phyloP scores from a whole-genome alignment of 2,888 invertebrate genomes.

The Keiferia lycopersicella region DNA sequence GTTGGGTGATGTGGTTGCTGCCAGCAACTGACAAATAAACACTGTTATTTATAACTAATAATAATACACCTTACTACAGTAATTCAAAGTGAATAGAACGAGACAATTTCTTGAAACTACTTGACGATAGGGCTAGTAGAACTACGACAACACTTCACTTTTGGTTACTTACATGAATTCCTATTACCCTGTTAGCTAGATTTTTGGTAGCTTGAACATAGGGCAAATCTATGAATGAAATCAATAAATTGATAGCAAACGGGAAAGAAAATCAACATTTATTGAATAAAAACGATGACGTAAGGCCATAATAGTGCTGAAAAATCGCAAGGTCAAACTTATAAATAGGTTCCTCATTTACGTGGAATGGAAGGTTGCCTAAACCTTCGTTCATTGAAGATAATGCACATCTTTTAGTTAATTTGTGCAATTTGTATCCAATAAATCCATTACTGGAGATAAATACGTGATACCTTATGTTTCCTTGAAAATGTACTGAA shows the following conservation, averaged over 20 bases:
- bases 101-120: not conserved
- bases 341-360: slow-evolving; percentile 54
- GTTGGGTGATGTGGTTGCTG: slow-evolving; percentile 57
- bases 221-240: slow-evolving; percentile 1
- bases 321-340: slow-evolving; percentile 72
- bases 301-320: slow-evolving; percentile 65
- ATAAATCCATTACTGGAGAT: not conserved
- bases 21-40: slow-evolving; percentile 65
- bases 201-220: slow-evolving; percentile 16
- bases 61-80: not conserved
- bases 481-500: not conserved
- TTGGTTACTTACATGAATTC: slow-evolving; percentile 16
- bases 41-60: not conserved
- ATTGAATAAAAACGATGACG: slow-evolving; percentile 53
- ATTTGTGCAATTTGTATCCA: not conserved
- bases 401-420: not conserved
- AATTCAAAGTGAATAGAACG: not conserved
- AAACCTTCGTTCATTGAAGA: not conserved
- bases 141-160: not conserved
- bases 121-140: not conserved
- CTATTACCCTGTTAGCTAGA: not conserved
- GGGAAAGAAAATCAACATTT: not conserved
- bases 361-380: slow-evolving; percentile 21
- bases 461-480: slow-evolving; percentile 8
- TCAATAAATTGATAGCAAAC: not conserved